Evolutionary conservation across 2,888 invertebrate species (phyloP), one percentile per base, ranked within the genome.

Genomic region (Amphipyra tragopoginis): DNA sequence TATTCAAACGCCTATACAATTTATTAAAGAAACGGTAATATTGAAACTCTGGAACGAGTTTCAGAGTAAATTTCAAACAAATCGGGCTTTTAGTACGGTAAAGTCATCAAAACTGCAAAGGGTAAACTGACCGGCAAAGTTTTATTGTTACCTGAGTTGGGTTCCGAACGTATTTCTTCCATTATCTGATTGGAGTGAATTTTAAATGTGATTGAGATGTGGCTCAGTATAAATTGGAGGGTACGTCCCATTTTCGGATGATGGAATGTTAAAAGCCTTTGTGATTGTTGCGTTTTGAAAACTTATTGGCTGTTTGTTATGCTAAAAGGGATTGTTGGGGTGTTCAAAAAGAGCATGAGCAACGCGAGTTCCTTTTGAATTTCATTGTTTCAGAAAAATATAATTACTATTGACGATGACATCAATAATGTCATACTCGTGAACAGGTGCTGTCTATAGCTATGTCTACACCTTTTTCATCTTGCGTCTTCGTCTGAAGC

Each of bases 41-140:
- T 62, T 62, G 59, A 42, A 78, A 68, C 50, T 66, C 47, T 6
- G 61, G n/a, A 75, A 52, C 48, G 59, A 77, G 67, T 65, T 79
- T 49, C 47, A 5, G 52, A 77, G 67, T 61, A 62, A 72, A 75
- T 70, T 79, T 66, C 43, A 55, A 72, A 57, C 26, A 72, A 79
- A 67, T 75, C 59, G 69, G 68, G 39, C 69, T 44, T 58, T 65
- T 49, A 64, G 48, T 62, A 53, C n/a, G 51, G 62, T 45, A 21
- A 64, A 72, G 65, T 78, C 75, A 80, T 80, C 75, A 76, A 79
- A 79, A 80, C 65, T 79, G 74, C 69, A 80, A 80, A 76, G 70
- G 65, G 65, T 79, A 62, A 65, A 68, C 67, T 76, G 65, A 66
- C 68, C 68, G 61, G 43, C 36, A 40, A 78, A 79, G 65, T 79